Evolutionary conservation across 2,797 vertebrate genomes (phyloP), one percentile per base, ranked within the genome.

Genomic region (Dromococcyx pavoninus): DNA sequence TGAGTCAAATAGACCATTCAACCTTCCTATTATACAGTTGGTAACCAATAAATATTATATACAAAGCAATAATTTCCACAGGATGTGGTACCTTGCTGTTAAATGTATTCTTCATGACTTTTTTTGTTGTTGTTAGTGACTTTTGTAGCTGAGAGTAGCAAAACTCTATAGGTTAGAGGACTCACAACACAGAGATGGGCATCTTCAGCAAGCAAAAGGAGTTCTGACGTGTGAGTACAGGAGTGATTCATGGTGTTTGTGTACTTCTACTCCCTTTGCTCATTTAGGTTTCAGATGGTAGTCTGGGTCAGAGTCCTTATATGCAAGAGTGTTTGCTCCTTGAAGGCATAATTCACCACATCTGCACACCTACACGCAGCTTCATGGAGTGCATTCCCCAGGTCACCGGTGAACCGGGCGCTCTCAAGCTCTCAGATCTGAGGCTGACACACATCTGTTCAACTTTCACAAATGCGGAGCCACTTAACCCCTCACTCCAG

Each of bases 11-110:
- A 94, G 62, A 91, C 37, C 62, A 48, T 93, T 92, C 93, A 92
- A 77, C 69, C 43, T 73, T 84, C 56, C 78, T 88, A 39, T 92
- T 89, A 88, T 76, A 64, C 62, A 66, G 70, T 21, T 88, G 69
- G 67, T 93, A 95, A 95, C 89, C 69, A 89, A 71, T 88, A 82
- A 94, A 81, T 95, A 86, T 89, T 95, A 89, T n/a, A 94, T 81
- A 89, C 39, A 92, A 86, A 81, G 39, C 58, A 86, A 17, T 88
- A 23, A 89, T 93, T 94, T 93, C 66, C 73, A 78, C 61, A 73
- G 58, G 39, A 86, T 53, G 41, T 19, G 48, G 53, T 89, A 66
- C 56, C 75, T 93, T 33, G 6, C 53, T 86, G 86, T 74, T 95
- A 60, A 91, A 78, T 54, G n/a, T 67, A 41, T 83, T 88, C 82